Conservation (phyloP, 2,888 invertebrate species). For the Tuta absoluta region DNA sequence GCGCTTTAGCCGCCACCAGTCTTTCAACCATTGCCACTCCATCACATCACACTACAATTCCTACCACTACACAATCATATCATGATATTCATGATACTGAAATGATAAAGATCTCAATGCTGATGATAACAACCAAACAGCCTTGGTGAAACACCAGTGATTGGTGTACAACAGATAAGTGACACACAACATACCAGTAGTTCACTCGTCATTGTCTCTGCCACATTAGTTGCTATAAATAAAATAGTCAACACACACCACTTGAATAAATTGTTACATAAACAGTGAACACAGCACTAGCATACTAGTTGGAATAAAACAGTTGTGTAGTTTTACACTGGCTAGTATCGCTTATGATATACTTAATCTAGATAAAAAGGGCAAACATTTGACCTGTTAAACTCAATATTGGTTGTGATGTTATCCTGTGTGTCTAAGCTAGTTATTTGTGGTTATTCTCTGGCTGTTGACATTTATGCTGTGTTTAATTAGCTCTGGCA, state of each 20-base stretch:
- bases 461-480: not conserved
- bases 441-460: constrained; percentile 9
- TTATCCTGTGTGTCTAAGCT: not conserved
- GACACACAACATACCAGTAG: constrained; percentile 74
- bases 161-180: constrained; percentile 71
- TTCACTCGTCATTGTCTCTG: constrained; percentile 72
- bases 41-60: constrained; percentile 75
- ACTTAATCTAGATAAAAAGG: constrained; percentile 16
- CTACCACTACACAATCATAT: constrained; percentile 38
- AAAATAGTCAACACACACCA: constrained; percentile 44
- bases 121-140: constrained; percentile 40
- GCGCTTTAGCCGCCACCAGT: constrained; percentile 90
- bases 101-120: constrained; percentile 20
- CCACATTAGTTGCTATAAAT: constrained; percentile 57
- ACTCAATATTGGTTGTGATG: constrained; percentile 2
- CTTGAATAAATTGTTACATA: constrained; percentile 28
- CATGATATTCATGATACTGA: constrained; percentile 23
- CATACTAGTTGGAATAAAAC: constrained; percentile 9
- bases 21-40: constrained; percentile 91
- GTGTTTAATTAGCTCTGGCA: not conserved
- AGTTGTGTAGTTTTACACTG: constrained; percentile 2
- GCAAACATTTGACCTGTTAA: constrained; percentile 13
- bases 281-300: constrained; percentile 19
- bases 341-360: constrained; percentile 1
- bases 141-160: constrained; percentile 52